phyloP scores from a whole-genome alignment of 2,888 invertebrate genomes.

The Eupsilia transversa region DNA sequence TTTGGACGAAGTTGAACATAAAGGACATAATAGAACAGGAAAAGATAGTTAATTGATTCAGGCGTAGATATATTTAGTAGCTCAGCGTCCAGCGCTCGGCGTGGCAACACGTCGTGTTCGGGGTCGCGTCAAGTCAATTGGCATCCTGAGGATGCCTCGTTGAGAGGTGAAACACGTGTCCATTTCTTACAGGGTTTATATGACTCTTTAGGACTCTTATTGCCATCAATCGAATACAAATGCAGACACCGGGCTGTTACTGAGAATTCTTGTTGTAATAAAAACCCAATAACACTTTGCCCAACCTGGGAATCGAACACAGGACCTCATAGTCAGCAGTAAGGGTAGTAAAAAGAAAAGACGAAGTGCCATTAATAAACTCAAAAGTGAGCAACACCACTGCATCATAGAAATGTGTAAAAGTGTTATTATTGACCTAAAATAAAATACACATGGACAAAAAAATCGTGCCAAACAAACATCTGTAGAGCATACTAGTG shows the following conservation, averaged over 20 bases:
- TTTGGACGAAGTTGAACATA: not conserved
- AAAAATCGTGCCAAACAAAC: not conserved
- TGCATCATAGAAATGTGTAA: not conserved
- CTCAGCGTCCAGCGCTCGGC: no score
- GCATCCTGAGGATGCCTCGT: no score
- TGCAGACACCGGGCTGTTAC: not conserved
- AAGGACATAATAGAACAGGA: not conserved
- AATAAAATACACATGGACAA: not conserved
- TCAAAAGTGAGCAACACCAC: not conserved
- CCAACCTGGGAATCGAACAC: not conserved
- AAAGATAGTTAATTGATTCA: no score
- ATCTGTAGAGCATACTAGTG: constrained; percentile 17
- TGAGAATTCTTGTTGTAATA: not conserved
- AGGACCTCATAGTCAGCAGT: not conserved
- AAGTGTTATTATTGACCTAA: not conserved
- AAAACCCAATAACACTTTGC: not conserved
- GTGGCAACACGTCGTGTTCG: no score
- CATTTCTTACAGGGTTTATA: no score
- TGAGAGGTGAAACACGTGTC: no score
- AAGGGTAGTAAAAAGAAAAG: not conserved
- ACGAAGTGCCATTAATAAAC: not conserved
- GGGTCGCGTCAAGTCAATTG: no score
- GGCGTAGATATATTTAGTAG: no score
- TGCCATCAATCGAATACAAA: not conserved
- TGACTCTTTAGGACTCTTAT: no score